Base-by-base conservation (phyloP, 2,113 vertebrate species). In the Mastomys natalensis region DNA sequence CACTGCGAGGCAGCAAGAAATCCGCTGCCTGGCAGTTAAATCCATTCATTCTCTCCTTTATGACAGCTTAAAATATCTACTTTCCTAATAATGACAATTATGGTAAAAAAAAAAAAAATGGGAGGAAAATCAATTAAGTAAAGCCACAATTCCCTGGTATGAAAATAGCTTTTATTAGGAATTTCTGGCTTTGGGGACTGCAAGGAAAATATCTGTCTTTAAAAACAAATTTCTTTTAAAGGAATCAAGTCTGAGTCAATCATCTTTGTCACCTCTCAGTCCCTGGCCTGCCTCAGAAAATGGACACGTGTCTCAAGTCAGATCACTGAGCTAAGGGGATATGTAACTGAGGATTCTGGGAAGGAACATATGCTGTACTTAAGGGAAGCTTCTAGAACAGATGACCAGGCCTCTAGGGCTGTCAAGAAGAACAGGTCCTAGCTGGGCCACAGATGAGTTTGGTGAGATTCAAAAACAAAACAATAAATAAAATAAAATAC, bases 11-110 rank as follows among this genome's bases (percentile, higher is more conserved):
- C 43, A 88, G 13, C 26, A 53, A 90, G 51, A 86, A 95, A 86
- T 43, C 40, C n/a, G 15, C 37, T 10, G 26, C 4, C 73, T 90
- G 70, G 7, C 58, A 43, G 68, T 85, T 15, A 45, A 58, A 74
- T 81, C 26, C n/a, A 66, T 68, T 66, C 43, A 53, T 68, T 94
- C 53, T 96, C 16, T 86, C 66, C 77, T 95, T 93, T 77, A 37
- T 22, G 34, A 66, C 16, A 24, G 24, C 53, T 92, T 88, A 82
- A 92, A 88, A 62, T 21, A 87, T 31, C 66, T 24, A 21, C 37
- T 15, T 96, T 86, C 53, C 62, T 58, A 45, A 70, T 24, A 40
- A 31, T 2, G 21, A 60, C 4, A 51, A 77, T 55, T 66, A 81
- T 24, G 55, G 45, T 51, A 31, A 10, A 91, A 66, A 84, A 58